A percentile compares a stretch with the other conserved stretches of the same genome.
phyloP scores from a whole-genome alignment of 2,888 invertebrate genomes.

The Ypsolopha sequella region DNA sequence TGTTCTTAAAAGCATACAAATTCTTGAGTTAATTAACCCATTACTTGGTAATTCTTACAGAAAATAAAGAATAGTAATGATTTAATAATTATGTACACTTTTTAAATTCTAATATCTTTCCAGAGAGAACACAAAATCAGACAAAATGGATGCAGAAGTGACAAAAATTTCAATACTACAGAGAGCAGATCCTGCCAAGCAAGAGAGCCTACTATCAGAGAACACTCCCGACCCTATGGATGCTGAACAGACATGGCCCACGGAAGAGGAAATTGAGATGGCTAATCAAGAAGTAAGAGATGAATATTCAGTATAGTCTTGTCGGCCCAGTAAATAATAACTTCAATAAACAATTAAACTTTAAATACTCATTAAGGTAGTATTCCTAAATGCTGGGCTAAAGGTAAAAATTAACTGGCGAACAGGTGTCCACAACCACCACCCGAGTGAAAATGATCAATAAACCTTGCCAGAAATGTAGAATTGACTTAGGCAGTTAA shows the following conservation, averaged over 20 bases:
- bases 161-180: slow-evolving; percentile 61
- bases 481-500: too few species aligned
- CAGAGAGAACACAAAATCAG: slow-evolving; percentile 45
- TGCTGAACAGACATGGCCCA: slow-evolving; percentile 97
- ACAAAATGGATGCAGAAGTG: slow-evolving; percentile 50
- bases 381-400: too few species aligned
- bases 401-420: too few species aligned
- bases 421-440: too few species aligned
- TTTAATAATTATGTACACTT: neutral
- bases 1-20: neutral
- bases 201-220: slow-evolving; percentile 83
- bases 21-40: neutral
- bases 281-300: slow-evolving; percentile 69
- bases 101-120: neutral
- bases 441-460: too few species aligned
- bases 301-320: neutral
- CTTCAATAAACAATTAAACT: too few species aligned
- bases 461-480: too few species aligned
- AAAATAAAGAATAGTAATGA: neutral
- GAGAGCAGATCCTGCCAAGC: slow-evolving; percentile 74
- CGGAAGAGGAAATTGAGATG: slow-evolving; percentile 87
- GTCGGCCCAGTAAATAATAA: too few species aligned
- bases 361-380: too few species aligned
- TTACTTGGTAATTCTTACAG: neutral
- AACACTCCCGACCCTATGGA: slow-evolving; percentile 92